phyloP scores from a whole-genome alignment of 2,888 invertebrate genomes.

The Calliopum simillimum region DNA sequence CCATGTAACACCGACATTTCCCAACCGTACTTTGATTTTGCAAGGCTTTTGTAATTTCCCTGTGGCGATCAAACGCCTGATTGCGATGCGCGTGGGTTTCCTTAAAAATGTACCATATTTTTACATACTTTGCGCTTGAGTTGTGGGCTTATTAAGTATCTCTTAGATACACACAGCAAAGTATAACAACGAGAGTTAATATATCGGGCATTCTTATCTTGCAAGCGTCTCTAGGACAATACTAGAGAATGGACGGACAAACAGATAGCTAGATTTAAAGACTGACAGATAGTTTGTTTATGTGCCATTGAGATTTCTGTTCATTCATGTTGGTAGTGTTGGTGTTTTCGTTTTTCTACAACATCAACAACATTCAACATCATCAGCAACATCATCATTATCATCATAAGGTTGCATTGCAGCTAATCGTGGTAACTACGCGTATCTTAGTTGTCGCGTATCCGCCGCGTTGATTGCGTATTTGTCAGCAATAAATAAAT shows the following conservation, averaged over 20 bases:
- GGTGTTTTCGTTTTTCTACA: background rate
- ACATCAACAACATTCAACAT: too few species aligned
- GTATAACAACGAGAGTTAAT: background rate
- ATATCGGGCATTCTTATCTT: conserved; percentile 8
- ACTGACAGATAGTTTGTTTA: background rate
- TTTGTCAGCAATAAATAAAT: conserved; percentile 12
- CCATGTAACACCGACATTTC: too few species aligned
- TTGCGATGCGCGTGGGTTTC: conserved; percentile 23
- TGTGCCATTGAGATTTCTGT: background rate
- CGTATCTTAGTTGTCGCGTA: background rate
- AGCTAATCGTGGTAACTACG: too few species aligned
- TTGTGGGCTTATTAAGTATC: conserved; percentile 14
- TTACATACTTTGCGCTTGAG: background rate
- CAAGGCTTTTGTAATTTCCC: background rate
- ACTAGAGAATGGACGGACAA: too few species aligned
- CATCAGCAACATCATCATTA: too few species aligned
- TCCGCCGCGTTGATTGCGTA: conserved; percentile 13
- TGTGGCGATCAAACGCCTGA: conserved; percentile 23
- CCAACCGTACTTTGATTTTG: too few species aligned
- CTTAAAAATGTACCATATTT: background rate
- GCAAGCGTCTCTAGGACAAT: background rate
- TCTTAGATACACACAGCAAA: too few species aligned
- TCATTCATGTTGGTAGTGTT: background rate
- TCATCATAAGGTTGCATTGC: too few species aligned
- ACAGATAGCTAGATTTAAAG: too few species aligned